Base-by-base conservation (phyloP, 2,113 vertebrate genomes). In the Bambusicola thoracicus region DNA sequence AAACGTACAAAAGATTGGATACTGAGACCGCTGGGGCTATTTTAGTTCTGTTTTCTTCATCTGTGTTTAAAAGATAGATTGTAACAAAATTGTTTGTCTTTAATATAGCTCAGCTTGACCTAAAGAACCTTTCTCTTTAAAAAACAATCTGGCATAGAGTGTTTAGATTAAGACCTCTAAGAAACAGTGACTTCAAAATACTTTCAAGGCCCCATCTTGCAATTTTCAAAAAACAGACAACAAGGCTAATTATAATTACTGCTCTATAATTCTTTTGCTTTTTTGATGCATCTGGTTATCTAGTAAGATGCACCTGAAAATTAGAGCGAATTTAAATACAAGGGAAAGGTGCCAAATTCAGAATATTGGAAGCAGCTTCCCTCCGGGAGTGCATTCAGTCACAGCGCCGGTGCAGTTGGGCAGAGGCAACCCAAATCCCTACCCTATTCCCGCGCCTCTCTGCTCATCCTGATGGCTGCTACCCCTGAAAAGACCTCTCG, bases 31-130 rank as follows among this genome's bases (percentile, higher is more conserved):
- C 34, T 67, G 76, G 61, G 61, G 89, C 78, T 95, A 92, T 87
- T 93, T 93, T 76, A 68, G 77, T 68, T 69, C 90, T 86, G 90
- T 92, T 87, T 93, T 85, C 73, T 68, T 93, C 61, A 65, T 94
- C 78, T 90, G 56, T 94, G 77, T 87, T 96, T 97, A 93, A 94
- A 91, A 77, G 49, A 75, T 82, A 92, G 84, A 95, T 90, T 92
- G 85, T 63, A 93, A 94, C 67, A 96, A 87, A 96, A 96, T 89
- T 93, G 89, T 96, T 95, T 95, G 78, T 94, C 91, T 97, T 97
- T 95, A 92, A 92, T 95, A 85, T 92, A 92, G 87, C 73, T 80
- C 80, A 80, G 72, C 86, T 94, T 92, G 81, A 94, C 88, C 94
- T 25, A 4, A 81, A 69, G 95, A 97, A 94, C 94, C 46, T 55